These are phyloP conservation scores for Eucriotettix oculatus DNA, from an alignment of 2,888 invertebrate species.

Conservation along the genomic window DNA sequence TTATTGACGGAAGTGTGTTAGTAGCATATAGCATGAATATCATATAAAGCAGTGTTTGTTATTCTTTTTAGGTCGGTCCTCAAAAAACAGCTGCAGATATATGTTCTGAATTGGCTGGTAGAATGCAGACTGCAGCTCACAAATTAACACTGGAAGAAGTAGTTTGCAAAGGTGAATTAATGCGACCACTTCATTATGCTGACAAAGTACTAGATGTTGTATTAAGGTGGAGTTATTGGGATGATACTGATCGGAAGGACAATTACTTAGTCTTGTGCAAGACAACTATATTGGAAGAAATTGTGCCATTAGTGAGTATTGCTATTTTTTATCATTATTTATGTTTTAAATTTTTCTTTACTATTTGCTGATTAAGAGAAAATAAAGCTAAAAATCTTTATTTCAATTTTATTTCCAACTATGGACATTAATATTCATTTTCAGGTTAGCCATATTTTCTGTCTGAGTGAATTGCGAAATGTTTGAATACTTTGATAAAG, in stretches of 20 bases:
- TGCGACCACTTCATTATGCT: slow-evolving; percentile 59
- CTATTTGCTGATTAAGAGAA: neutral
- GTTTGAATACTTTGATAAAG: too few relatives aligned
- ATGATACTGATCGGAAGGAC: slow-evolving; percentile 65
- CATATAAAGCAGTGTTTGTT: neutral
- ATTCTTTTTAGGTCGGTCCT: slow-evolving; percentile 46
- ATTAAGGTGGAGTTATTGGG: slow-evolving; percentile 77
- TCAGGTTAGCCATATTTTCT: too few relatives aligned
- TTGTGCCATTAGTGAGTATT: slow-evolving; percentile 14
- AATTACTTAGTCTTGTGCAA: slow-evolving; percentile 55
- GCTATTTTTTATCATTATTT: neutral
- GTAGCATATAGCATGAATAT: too few relatives aligned
- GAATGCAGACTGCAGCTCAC: slow-evolving; percentile 42
- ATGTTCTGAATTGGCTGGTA: slow-evolving; percentile 50
- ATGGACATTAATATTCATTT: too few relatives aligned
- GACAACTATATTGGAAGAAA: slow-evolving; percentile 24
- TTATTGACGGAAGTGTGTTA: too few relatives aligned
- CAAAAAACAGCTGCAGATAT: slow-evolving; percentile 60
- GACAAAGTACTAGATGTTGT: slow-evolving; percentile 53
- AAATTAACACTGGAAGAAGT: slow-evolving; percentile 64
- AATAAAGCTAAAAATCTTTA: too few relatives aligned
- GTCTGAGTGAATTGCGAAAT: too few relatives aligned
- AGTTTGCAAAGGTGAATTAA: slow-evolving; percentile 54
- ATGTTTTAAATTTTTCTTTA: neutral
- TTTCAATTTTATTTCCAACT: too few relatives aligned